Evolutionary conservation across 2,113 vertebrate genomes (phyloP).

Genomic region (Chamaea fasciata): DNA sequence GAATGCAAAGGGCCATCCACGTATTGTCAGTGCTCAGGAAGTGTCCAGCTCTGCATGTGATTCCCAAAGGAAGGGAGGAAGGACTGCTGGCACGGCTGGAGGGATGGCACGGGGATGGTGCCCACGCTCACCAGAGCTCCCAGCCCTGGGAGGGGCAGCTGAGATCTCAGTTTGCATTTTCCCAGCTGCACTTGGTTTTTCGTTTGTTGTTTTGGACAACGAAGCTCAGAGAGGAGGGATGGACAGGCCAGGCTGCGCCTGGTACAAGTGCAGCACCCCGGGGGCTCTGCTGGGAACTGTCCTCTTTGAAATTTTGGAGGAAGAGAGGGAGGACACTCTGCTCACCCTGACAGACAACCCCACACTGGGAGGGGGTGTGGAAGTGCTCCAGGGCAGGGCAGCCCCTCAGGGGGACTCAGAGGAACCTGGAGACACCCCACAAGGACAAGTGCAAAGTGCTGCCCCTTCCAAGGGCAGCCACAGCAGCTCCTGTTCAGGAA

Average conservation of each 20-base stretch:
- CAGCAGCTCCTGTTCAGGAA: neutral
- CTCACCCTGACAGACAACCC: neutral
- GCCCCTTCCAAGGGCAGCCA: neutral
- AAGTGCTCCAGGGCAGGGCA: neutral
- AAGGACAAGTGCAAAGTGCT: neutral
- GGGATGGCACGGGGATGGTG: neutral
- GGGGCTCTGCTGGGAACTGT: neutral
- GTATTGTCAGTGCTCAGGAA: neutral
- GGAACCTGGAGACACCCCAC: neutral
- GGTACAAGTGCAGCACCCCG: neutral
- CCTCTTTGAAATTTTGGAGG: neutral
- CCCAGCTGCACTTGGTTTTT: neutral
- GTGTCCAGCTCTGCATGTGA: neutral
- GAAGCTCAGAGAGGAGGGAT: neutral
- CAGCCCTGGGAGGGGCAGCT: neutral
- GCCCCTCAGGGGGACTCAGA: neutral
- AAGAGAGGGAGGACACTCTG: fast-evolving
- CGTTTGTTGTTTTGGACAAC: neutral
- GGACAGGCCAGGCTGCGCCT: neutral
- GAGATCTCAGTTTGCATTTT: neutral
- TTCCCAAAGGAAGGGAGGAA: neutral
- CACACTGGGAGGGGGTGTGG: neutral
- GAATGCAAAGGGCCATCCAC: neutral
- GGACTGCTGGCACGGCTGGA: neutral
- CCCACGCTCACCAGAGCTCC: neutral